Base-by-base conservation (phyloP, 2,888 invertebrate species). In the Polia nebulosa region DNA sequence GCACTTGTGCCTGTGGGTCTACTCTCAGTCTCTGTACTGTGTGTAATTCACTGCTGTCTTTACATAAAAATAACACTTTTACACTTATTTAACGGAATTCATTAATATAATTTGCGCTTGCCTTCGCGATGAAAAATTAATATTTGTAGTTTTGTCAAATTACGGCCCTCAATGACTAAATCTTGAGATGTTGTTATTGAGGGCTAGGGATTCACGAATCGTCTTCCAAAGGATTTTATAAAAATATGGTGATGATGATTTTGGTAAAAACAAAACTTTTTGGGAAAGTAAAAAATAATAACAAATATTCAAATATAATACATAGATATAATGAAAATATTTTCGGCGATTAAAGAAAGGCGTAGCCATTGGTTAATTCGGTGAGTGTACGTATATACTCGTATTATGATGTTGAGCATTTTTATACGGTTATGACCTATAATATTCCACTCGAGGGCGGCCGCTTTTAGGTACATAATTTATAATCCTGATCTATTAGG, bases 391-490 rank as follows among this genome's bases (percentile, higher is more conserved):
- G n/a, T n/a, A n/a, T n/a, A n/a, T n/a, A n/a, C n/a, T n/a, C n/a
- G n/a, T 41, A 41, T n/a, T 41, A 53, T 62, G 64, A 72, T 66
- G 58, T 74, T 60, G 70, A 72, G 60, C 73, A 70, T 76, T 80
- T 81, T 72, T 71, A 73, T 72, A 72, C 66, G 77, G 76, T 77
- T 76, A 80, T 83, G 88, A 86, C 89, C 88, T 86, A 88, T 80
- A 86, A 88, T 80, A 86, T 89, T 85, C 82, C 80, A 74, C 85
- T 87, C 81, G 75, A 77, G 78, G 81, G 74, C 80, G 78, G 82
- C 74, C 81, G 80, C 73, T 82, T 68, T 73, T 77, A 82, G 77
- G 64, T 90, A 80, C 84, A 90, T 90, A 88, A 88, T 90, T 89
- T 87, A 91, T 87, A 81, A 75, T 80, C 67, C 78, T 83, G 73